Evolutionary conservation across 2,113 vertebrate genomes (phyloP).

Genomic region (Colaptes auratus): DNA sequence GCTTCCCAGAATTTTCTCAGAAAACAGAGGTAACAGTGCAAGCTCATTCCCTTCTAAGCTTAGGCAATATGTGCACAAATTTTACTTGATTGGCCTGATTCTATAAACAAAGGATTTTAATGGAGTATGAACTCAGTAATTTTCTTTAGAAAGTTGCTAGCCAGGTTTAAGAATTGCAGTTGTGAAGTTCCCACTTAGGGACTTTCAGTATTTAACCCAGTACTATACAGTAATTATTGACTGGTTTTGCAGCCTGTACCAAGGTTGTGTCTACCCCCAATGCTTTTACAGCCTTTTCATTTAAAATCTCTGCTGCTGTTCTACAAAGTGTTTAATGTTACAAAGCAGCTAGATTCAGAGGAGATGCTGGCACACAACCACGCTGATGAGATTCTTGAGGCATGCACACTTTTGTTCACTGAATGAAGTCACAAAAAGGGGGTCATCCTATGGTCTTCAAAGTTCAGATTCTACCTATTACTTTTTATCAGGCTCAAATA

Average conservation of each 20-base stretch:
- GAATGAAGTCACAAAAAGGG: neutral
- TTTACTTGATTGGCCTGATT: neutral
- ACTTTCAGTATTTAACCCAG: neutral
- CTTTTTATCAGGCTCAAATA: neutral
- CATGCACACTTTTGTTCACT: neutral
- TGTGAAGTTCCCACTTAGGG: neutral
- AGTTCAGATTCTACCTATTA: neutral
- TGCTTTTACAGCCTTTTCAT: neutral
- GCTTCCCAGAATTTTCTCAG: neutral
- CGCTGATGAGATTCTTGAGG: neutral
- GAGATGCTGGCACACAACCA: neutral
- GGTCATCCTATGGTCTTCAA: neutral
- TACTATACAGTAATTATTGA: neutral
- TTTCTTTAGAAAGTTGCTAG: neutral
- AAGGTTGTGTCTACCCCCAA: neutral
- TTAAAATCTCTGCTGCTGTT: neutral
- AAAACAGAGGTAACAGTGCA: neutral
- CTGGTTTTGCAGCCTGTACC: neutral
- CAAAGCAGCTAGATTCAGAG: neutral
- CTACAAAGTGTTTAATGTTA: neutral
- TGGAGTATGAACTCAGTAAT: neutral
- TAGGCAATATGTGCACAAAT: neutral
- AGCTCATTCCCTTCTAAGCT: neutral
- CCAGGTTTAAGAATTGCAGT: neutral
- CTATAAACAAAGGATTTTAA: neutral